Evolutionary conservation across 1,140 invertebrate species (phyloP).

Genomic region (Drosophila asahinai): DNA sequence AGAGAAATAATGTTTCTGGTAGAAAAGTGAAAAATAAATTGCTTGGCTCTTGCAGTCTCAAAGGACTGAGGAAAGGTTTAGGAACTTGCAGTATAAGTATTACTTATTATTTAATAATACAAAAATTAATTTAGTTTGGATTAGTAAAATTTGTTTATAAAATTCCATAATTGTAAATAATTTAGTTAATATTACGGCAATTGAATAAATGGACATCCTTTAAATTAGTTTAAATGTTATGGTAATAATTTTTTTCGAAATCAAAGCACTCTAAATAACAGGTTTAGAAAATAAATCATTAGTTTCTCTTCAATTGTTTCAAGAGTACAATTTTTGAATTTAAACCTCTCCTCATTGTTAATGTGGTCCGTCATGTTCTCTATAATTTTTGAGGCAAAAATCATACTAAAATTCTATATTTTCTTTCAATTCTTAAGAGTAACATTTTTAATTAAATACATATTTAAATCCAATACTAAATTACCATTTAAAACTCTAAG

Average conservation of each 20-base stretch:
- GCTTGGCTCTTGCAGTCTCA: background rate
- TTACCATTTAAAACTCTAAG: too few relatives aligned
- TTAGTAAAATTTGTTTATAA: background rate
- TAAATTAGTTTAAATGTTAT: too few relatives aligned
- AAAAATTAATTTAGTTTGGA: background rate
- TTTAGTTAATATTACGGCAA: too few relatives aligned
- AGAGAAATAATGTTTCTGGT: constrained; percentile 15
- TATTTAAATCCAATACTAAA: too few relatives aligned
- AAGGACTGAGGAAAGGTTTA: background rate
- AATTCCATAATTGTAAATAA: background rate
- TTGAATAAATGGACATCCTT: too few relatives aligned
- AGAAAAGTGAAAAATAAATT: constrained; percentile 22
- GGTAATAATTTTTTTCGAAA: too few relatives aligned
- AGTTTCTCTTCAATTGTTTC: too few relatives aligned
- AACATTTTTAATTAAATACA: background rate
- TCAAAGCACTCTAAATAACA: too few relatives aligned
- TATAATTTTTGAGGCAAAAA: background rate
- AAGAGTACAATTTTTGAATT: background rate
- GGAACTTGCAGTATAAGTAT: too few relatives aligned
- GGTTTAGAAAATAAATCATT: too few relatives aligned
- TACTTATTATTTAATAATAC: too few relatives aligned
- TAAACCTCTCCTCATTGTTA: background rate
- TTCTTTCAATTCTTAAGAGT: background rate
- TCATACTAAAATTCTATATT: background rate
- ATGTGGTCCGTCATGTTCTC: too few relatives aligned